Conservation (phyloP, 2,888 invertebrate species). For the Halictus quadricinctus region DNA sequence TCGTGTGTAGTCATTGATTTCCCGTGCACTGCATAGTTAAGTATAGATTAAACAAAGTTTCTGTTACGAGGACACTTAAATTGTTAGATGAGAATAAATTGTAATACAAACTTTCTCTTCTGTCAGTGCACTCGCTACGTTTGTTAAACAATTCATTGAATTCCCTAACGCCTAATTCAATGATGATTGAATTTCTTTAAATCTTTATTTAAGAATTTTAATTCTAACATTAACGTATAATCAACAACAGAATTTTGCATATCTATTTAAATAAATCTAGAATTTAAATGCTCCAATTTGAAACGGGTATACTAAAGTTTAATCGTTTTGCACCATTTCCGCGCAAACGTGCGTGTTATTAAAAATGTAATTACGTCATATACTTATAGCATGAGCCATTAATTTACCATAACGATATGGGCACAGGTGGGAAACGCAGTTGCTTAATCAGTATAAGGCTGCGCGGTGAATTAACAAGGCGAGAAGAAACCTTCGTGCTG, state of each 20-base stretch:
- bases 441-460: constrained; percentile 11
- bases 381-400: neutral
- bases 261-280: no score
- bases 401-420: neutral
- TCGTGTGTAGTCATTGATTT: neutral
- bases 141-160: no score
- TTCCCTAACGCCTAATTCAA: no score
- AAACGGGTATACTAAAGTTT: no score
- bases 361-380: neutral
- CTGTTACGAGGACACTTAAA: neutral
- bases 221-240: no score
- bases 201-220: no score
- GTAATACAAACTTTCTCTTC: no score
- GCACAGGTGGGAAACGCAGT: neutral
- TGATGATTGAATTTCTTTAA: no score
- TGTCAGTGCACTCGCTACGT: no score
- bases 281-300: no score
- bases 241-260: no score
- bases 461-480: constrained; percentile 26
- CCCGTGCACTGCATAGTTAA: neutral
- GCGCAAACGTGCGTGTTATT: neutral
- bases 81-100: neutral
- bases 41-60: neutral
- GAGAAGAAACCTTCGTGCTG: constrained; percentile 42
- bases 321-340: neutral